A percentile compares a stretch with the other conserved stretches of the same genome.
phyloP scores from a whole-genome alignment of 2,113 vertebrate genomes.

The Seriola rivoliana region DNA sequence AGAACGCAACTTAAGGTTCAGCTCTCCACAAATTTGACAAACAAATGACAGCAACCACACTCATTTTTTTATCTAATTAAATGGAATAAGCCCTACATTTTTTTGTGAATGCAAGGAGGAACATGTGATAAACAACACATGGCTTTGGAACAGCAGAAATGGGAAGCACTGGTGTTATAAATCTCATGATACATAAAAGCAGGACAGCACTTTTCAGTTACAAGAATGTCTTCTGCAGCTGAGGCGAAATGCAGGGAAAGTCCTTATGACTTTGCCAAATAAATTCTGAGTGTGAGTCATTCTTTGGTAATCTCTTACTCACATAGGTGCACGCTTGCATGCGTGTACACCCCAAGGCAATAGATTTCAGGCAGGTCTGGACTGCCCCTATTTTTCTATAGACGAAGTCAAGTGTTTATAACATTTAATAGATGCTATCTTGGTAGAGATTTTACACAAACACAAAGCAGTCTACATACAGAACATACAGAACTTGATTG shows the following conservation, averaged over 20 bases:
- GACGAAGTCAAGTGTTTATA: constrained; percentile 65
- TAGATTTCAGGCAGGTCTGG: constrained; percentile 82
- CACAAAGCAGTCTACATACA: constrained; percentile 31
- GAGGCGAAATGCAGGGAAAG: constrained; percentile 69
- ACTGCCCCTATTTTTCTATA: constrained; percentile 60
- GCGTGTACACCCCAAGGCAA: constrained; percentile 69
- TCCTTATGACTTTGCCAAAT: constrained; percentile 76
- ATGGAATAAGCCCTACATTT: constrained; percentile 57
- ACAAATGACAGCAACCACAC: constrained; percentile 57
- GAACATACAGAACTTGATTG: background rate
- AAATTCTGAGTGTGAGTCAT: constrained; percentile 70
- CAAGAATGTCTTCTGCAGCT: constrained; percentile 56
- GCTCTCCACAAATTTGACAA: constrained; percentile 68
- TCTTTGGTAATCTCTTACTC: constrained; percentile 73
- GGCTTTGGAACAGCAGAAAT: constrained; percentile 48
- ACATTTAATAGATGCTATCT: constrained; percentile 56
- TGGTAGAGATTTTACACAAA: constrained; percentile 17
- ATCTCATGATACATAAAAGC: constrained; percentile 50
- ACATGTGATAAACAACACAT: constrained; percentile 65
- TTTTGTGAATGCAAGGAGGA: constrained; percentile 39
- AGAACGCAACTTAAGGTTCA: constrained; percentile 63
- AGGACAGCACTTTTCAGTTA: constrained; percentile 39
- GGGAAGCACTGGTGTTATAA: constrained; percentile 49
- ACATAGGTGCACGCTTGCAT: constrained; percentile 60
- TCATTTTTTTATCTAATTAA: constrained; percentile 50